Base-by-base conservation (phyloP, 2,113 vertebrate species). In the Planiliza haematocheilus region DNA sequence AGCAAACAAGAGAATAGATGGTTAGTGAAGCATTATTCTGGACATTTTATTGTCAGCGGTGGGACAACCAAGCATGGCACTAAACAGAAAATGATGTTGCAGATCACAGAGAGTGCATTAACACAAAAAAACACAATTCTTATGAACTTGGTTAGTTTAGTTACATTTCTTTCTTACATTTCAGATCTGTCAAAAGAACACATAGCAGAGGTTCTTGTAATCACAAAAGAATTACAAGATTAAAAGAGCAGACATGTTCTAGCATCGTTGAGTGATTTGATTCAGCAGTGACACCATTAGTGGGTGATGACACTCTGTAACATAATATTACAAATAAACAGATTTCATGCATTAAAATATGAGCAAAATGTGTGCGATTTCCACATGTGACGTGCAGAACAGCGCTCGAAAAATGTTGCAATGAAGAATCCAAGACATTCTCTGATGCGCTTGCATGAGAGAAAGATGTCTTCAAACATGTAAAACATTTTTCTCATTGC, bases 1-100 rank as follows among this genome's bases (percentile, higher is more conserved):
- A 85, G 70, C 65, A 65, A 62, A 83, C n/a, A 49, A 60, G 53
- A 60, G 45, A 68, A 80, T 51, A 63, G 46, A 4, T 76, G 42
- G 73, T 90, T 85, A 76, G 71, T 76, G 14, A 30, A 70, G 75
- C 52, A 67, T 67, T 57, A 77, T 62, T 77, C 66, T 39, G 66
- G 38, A 74, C 13, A 50, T 36, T 73, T 30, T 57, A 46, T 18
- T 74, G 67, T 61, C 30, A 66, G 58, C 57, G 70, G 42, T 73
- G 14, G 78, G 10, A 67, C 42, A 80, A 60, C 37, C 61, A 79
- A 77, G 70, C 52, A 45, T 1, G 18, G 30, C 61, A 70, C 10
- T 30, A 58, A 64, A 75, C 48, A 46, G 50, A 63, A 53, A 69
- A 39, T 52, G 38, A 20, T 57, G 55, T 2, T 53, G 38, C 11